A percentile compares a stretch with the other conserved stretches of the same genome.
phyloP scores from a whole-genome alignment of 2,113 vertebrate species.

The Crocuta crocuta region DNA sequence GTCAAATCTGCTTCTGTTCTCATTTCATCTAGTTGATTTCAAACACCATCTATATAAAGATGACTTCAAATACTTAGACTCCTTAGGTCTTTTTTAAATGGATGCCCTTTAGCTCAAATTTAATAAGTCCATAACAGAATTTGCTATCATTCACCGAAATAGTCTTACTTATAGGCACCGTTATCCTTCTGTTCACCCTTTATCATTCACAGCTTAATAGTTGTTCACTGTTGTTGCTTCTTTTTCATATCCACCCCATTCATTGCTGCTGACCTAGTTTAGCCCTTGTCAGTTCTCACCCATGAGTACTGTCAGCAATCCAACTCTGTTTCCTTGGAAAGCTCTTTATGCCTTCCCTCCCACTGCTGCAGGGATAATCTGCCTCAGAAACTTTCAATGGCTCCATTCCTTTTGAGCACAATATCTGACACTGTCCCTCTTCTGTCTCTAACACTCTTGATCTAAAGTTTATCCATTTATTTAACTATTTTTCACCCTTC shows the following conservation, averaged over 20 bases:
- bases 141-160: background rate
- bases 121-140: background rate
- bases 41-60: background rate
- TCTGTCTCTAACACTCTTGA: background rate
- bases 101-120: background rate
- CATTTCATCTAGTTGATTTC: background rate
- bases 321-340: background rate
- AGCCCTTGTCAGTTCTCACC: background rate
- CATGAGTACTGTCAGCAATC: background rate
- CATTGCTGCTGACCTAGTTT: background rate
- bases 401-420: background rate
- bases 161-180: background rate
- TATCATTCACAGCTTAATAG: background rate
- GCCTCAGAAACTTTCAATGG: background rate
- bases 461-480: background rate
- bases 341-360: background rate
- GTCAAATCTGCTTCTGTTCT: background rate
- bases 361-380: background rate
- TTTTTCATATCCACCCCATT: background rate
- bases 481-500: background rate
- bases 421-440: background rate
- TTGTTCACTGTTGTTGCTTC: background rate
- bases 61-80: background rate
- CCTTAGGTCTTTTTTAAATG: background rate
- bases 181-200: background rate